Conservation (phyloP, 2,113 vertebrate genomes). For the Coryphaenoides rupestris region DNA sequence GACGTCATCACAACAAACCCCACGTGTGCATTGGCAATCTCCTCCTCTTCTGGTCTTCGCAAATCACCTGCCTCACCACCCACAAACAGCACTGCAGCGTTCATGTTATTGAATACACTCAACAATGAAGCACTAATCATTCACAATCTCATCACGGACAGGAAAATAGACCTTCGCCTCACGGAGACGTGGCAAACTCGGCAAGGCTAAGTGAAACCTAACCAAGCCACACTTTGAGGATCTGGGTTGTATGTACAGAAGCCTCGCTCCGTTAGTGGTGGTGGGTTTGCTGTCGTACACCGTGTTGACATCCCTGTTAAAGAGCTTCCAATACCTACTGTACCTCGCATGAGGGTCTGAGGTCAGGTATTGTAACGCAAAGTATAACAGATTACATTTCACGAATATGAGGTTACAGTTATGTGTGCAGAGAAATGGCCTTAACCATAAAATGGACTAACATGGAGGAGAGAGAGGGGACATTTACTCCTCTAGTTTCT, state of each 20-base stretch:
- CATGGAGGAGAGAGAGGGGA: no score
- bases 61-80: not conserved
- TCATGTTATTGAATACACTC: not conserved
- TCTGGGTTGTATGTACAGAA: not conserved
- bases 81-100: not conserved
- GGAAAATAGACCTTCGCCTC: not conserved
- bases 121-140: slow-evolving; percentile 1
- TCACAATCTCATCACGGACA: slow-evolving; percentile 1
- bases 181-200: slow-evolving; percentile 2
- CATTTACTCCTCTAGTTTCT: no score
- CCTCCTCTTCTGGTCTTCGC: not conserved
- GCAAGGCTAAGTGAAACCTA: not conserved
- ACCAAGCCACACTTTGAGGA: not conserved
- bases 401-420: no score
- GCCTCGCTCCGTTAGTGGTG: not conserved
- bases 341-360: no score
- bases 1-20: slow-evolving; percentile 6
- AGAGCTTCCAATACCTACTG: not conserved
- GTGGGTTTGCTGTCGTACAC: not conserved
- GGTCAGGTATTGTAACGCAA: no score
- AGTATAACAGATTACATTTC: no score
- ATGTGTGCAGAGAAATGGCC: no score
- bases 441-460: no score
- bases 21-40: not conserved
- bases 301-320: not conserved